phyloP scores from a whole-genome alignment of 1,140 invertebrate genomes.

The Chrysomallon squamiferum region DNA sequence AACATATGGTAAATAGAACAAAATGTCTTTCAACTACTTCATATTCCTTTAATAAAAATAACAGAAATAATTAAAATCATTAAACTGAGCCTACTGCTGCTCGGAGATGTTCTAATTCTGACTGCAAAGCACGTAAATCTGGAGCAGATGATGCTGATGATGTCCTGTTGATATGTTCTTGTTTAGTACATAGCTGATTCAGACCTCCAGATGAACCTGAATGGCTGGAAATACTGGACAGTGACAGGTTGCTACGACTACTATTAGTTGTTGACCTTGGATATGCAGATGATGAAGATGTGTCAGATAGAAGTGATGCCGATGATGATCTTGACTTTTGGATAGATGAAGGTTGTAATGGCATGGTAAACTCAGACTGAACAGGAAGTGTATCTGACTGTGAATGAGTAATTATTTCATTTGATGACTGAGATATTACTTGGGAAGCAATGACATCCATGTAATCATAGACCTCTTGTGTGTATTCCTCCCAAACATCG shows the following conservation, averaged over 20 bases:
- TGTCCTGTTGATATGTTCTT: not conserved
- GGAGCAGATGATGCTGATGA: no score
- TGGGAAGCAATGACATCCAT: conserved; percentile 18
- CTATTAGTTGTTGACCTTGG: not conserved
- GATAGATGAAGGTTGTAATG: not conserved
- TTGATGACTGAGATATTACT: conserved; percentile 1
- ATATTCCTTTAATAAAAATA: no score
- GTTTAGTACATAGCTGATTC: not conserved
- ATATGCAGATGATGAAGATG: not conserved
- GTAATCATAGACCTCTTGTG: conserved; percentile 12
- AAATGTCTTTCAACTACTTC: no score
- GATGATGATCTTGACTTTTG: not conserved
- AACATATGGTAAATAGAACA: no score
- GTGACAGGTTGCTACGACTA: not conserved
- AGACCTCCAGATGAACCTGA: not conserved
- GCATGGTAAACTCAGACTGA: not conserved
- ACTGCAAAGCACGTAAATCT: no score
- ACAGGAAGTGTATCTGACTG: not conserved
- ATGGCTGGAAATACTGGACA: no score
- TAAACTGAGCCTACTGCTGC: no score
- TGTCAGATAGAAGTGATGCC: not conserved
- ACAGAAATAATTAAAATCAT: no score
- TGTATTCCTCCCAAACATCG: conserved; percentile 14
- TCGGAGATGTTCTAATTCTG: no score
- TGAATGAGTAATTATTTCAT: not conserved